A percentile compares a stretch with the other conserved stretches of the same genome.
Conservation (phyloP, 2,113 vertebrate species). For the Globicephala melas region DNA sequence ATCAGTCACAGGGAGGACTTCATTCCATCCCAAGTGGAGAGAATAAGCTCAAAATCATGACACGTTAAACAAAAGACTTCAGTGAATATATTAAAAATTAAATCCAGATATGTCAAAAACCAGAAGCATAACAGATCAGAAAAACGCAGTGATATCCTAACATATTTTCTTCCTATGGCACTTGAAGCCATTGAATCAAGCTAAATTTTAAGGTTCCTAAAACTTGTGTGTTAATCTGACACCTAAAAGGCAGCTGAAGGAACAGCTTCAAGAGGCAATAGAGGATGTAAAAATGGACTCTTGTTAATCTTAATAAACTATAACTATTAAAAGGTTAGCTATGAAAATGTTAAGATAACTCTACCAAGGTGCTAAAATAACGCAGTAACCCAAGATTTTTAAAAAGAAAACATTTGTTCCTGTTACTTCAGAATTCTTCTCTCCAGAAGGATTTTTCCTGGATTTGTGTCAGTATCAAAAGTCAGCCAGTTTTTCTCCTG, state of each 20-base stretch:
- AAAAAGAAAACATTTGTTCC: conserved; percentile 31
- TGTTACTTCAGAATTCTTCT: conserved; percentile 38
- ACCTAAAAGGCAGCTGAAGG: not conserved
- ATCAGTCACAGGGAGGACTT: not conserved
- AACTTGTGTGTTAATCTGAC: not conserved
- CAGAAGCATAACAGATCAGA: not conserved
- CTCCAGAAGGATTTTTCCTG: not conserved
- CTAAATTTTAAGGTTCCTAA: not conserved
- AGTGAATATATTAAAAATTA: not conserved
- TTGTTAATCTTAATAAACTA: not conserved
- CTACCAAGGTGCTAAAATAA: conserved; percentile 6
- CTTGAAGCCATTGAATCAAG: not conserved
- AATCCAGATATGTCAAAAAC: not conserved
- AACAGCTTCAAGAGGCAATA: not conserved
- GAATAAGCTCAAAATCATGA: not conserved
- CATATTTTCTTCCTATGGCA: not conserved
- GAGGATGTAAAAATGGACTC: not conserved
- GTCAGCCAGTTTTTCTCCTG: conserved; percentile 42
- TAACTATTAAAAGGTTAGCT: not conserved
- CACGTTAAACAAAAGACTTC: not conserved
- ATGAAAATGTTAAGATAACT: not conserved
- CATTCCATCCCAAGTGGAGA: not conserved
- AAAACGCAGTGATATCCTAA: not conserved
- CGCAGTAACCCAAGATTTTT: not conserved
- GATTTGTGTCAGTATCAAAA: conserved; percentile 32